Evolutionary conservation across 1,140 invertebrate species (phyloP).

Genomic region (Acromyrmex charruanus): DNA sequence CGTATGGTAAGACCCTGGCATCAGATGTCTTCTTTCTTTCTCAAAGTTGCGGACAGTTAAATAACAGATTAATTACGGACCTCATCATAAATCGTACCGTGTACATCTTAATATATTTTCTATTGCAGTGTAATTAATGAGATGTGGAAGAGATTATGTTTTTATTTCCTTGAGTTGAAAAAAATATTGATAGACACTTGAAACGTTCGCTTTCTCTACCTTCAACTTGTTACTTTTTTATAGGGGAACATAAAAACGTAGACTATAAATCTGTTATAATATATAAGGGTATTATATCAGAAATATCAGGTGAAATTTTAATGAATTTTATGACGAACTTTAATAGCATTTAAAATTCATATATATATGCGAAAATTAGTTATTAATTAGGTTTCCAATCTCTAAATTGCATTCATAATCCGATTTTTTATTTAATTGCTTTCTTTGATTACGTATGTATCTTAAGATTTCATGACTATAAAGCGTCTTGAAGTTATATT

Average conservation of each 20-base stretch:
- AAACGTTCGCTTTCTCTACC: constrained; percentile 1
- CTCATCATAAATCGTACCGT: not conserved
- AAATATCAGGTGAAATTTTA: not conserved
- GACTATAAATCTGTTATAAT: not conserved
- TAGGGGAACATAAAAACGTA: too few species aligned
- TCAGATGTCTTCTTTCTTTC: not conserved
- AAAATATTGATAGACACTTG: constrained; percentile 18
- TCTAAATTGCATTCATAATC: not conserved
- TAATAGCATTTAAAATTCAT: not conserved
- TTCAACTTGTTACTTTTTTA: not conserved
- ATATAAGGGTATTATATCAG: not conserved
- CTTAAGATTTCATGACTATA: not conserved
- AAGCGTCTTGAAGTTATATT: not conserved
- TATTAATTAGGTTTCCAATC: not conserved
- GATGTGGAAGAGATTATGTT: not conserved
- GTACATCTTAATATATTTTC: not conserved
- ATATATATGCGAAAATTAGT: not conserved
- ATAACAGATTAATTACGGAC: constrained; percentile 15
- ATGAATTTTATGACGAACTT: not conserved
- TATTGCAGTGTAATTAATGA: constrained; percentile 11
- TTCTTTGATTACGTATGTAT: not conserved
- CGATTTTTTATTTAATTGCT: not conserved
- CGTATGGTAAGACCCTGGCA: not conserved
- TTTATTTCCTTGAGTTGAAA: not conserved
- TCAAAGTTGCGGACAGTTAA: constrained; percentile 5